Percentiles rank a stretch among this genome's conserved stretches.
phyloP scores from a whole-genome alignment of 2,888 invertebrate genomes.

The Cheilosia soror region DNA sequence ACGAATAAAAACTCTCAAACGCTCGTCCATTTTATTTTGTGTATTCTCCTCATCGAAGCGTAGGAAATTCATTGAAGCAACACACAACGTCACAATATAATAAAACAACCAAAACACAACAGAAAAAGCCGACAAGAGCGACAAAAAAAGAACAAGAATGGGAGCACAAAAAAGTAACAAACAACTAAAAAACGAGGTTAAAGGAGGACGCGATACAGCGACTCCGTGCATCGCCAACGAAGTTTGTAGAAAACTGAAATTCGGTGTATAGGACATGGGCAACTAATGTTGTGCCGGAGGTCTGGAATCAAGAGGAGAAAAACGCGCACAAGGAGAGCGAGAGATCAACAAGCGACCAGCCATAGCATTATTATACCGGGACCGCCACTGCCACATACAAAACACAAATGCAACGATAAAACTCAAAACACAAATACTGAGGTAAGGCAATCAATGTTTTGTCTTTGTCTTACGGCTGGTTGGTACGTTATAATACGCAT shows the following conservation, averaged over 20 bases:
- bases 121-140: slow-evolving; percentile 63
- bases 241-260: slow-evolving; percentile 69
- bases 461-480: slow-evolving; percentile 62
- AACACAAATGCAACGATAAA: slow-evolving; percentile 26
- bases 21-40: slow-evolving; percentile 72
- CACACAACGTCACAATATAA: slow-evolving; percentile 63
- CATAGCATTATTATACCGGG: slow-evolving; percentile 29
- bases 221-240: slow-evolving; percentile 71
- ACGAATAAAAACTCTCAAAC: slow-evolving; percentile 66
- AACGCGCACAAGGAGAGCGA: slow-evolving; percentile 55
- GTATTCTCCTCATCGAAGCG: slow-evolving; percentile 46
- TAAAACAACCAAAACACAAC: slow-evolving; percentile 53
- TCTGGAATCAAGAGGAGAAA: slow-evolving; percentile 68
- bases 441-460: slow-evolving; percentile 60
- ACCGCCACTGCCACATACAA: slow-evolving; percentile 6
- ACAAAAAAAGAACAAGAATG: slow-evolving; percentile 62
- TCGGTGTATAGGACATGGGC: slow-evolving; percentile 66
- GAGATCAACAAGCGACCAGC: slow-evolving; percentile 71
- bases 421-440: slow-evolving; percentile 35
- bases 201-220: slow-evolving; percentile 58
- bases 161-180: slow-evolving; percentile 58
- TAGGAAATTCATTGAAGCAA: slow-evolving; percentile 58
- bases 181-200: slow-evolving; percentile 65
- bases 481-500: slow-evolving; percentile 32
- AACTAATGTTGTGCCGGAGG: slow-evolving; percentile 71